Evolutionary conservation across 2,797 vertebrate species (phyloP), one percentile per base, ranked within the genome.

Genomic region (Phataginus tetradactyla): DNA sequence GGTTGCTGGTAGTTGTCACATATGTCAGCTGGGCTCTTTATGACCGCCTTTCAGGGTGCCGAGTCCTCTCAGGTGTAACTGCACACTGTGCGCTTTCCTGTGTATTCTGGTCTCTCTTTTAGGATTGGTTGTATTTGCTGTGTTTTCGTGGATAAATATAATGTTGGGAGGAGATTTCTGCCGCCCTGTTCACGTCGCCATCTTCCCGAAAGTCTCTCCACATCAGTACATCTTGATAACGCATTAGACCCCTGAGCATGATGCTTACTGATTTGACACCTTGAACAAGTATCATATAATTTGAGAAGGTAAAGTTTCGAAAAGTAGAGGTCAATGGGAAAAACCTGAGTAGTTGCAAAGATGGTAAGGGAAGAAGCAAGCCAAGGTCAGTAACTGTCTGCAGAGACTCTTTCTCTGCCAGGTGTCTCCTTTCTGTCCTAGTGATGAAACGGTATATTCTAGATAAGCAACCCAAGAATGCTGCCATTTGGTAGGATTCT

Each of bases 231-330:
- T 45, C 75, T 29, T 45, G 80, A 68, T 32, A 34, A 34, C 34
- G 12, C 3, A 0, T 29, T 74, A 57, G 53, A 34, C 6, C 4
- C 7, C 9, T 34, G 42, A 45, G 20, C n/a, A 12, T 39, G 5
- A 4, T 29, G 32, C 69, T 81, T 63, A 51, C 10, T 39, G 25
- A 51, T 61, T 86, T 79, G 69, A 39, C 14, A 15, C 20, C 39
- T 83, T 45, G 37, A 34, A n/a, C 27, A 18, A 37, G 2, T 61
- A 15, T 71, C 1, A 4, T 90, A 75, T 45, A 61, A 59, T 21
- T 61, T 37, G 57, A 57, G 51, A 71, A 45, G 21, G 75, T 71
- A 21, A 63, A 45, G 7, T 95, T 77, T 59, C 49, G 11, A 34
- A 25, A 64, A 78, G 5, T 63, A 11, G 15, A n/a, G 4, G 32